These are phyloP conservation scores for Drosophila recens DNA, from an alignment of 2,888 invertebrate species.

Conservation along the genomic window DNA sequence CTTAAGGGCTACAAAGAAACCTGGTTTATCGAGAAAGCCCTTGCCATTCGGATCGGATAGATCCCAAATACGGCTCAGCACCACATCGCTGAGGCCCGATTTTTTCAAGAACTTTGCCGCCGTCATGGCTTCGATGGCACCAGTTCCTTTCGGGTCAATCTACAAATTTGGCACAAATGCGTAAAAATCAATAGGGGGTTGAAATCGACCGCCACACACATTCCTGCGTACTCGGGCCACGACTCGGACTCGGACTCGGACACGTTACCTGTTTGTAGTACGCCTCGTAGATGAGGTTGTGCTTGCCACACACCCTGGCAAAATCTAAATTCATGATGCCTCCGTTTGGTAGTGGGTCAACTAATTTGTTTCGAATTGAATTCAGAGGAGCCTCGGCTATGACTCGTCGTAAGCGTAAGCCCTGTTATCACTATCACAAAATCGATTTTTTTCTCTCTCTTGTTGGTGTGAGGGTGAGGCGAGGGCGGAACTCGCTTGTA, in stretches of 20 bases:
- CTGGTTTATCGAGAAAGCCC: slow-evolving; percentile 96
- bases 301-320: slow-evolving; percentile 95
- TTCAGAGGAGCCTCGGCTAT: slow-evolving; percentile 36
- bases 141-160: slow-evolving; percentile 96
- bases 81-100: slow-evolving; percentile 96
- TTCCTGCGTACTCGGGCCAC: slow-evolving; percentile 16
- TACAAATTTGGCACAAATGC: slow-evolving; percentile 70
- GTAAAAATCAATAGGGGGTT: slow-evolving; percentile 73
- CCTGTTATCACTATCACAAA: slow-evolving; percentile 74
- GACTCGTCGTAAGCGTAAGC: slow-evolving; percentile 51
- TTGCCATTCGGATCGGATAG: slow-evolving; percentile 97
- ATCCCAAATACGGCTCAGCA: slow-evolving; percentile 98
- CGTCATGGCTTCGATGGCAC: slow-evolving; percentile 95
- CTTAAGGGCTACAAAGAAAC: slow-evolving; percentile 97
- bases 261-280: slow-evolving; percentile 91
- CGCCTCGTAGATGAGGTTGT: slow-evolving; percentile 96
- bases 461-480: slow-evolving; percentile 43
- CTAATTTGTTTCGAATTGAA: slow-evolving; percentile 17
- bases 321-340: slow-evolving; percentile 80
- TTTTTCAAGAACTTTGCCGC: slow-evolving; percentile 98
- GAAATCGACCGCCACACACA: slow-evolving; percentile 22
- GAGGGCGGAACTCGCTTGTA: slow-evolving; percentile 56
- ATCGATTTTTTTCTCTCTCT: slow-evolving; percentile 77
- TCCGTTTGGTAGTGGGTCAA: slow-evolving; percentile 6
- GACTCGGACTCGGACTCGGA: not conserved